A percentile compares a stretch with the other conserved stretches of the same genome.
phyloP scores from a whole-genome alignment of 2,797 vertebrate species.

The Malurus splendens region DNA sequence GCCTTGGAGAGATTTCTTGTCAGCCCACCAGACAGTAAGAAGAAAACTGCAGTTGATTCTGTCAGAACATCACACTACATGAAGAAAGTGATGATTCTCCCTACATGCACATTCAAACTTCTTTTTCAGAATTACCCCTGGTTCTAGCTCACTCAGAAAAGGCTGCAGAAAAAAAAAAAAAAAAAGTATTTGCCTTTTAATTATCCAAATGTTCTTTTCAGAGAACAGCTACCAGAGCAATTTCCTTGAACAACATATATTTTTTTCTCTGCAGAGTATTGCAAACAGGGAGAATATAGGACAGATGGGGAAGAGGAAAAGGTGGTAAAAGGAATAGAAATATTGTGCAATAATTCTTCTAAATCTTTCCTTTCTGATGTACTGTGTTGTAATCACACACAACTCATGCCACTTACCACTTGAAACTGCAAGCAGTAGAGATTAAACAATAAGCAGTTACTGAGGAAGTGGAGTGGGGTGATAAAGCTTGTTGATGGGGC shows the following conservation, averaged over 20 bases:
- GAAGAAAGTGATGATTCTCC: slow-evolving; percentile 10
- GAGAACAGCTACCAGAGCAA: background rate
- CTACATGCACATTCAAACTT: background rate
- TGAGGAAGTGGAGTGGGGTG: background rate
- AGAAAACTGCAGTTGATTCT: slow-evolving; percentile 46
- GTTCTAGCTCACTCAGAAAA: background rate
- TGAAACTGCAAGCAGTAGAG: slow-evolving; percentile 7
- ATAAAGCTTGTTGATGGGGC: slow-evolving; percentile 21
- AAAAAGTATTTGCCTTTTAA: background rate
- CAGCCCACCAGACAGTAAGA: slow-evolving; percentile 33
- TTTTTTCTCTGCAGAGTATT: background rate
- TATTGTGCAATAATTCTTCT: slow-evolving; percentile 20
- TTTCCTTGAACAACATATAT: background rate
- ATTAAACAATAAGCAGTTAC: slow-evolving; percentile 36
- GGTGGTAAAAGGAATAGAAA: slow-evolving; percentile 35
- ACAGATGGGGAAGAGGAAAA: slow-evolving; percentile 21
- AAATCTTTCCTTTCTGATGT: background rate
- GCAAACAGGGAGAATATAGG: background rate
- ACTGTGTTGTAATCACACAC: background rate
- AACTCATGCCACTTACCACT: background rate
- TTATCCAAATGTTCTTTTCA: slow-evolving; percentile 2
- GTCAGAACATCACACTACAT: slow-evolving; percentile 37
- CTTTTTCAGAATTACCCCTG: background rate
- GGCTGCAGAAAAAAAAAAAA: background rate
- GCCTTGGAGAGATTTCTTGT: slow-evolving; percentile 56